Base-by-base conservation (phyloP, 2,113 vertebrate genomes). In the Myotis yumanensis region DNA sequence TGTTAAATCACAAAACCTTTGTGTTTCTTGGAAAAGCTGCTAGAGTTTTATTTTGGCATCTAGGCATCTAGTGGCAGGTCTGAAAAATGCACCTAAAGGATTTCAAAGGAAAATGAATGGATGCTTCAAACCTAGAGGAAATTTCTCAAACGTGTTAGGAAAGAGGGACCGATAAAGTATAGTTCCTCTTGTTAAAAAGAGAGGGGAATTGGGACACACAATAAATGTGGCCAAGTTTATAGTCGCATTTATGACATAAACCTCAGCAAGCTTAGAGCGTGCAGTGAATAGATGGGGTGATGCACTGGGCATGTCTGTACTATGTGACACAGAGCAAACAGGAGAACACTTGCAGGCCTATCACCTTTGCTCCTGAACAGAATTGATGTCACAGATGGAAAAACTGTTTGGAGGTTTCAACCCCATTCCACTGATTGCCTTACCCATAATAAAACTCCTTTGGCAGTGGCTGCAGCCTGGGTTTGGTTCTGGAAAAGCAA, bases 21-120 rank as follows among this genome's bases (percentile, higher is more conserved):
- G 22, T 76, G 92, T 66, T 35, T 54, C 28, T 93, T 11, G 40
- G 64, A 90, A 86, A 96, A 92, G 48, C 81, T 2, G 0, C 14
- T 80, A 0, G 66, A 54, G 28, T 57, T 96, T 8, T 37, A 86
- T 96, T 97, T 90, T 97, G 54, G 18, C 62, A 82, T 77, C 68
- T 95, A 79, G 73, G 95, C 51, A 96, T 96, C 57, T 96, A 95
- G 92, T 96, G 89, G 28, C 40, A 97, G 89, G 59, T 93, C 43
- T 96, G 91, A 96, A 98, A 97, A 98, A 82, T 46, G 54, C 71
- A 96, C 90, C n/a, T 75, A 81, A 16, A 28, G 1, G 10, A 95
- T 54, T 94, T 52, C 25, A 69, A 94, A 89, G 23, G 23, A 57
- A 59, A 90, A 40, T 35, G 90, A 93, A 93, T n/a, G 15, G 62